Evolutionary conservation across 2,113 vertebrate genomes (phyloP).

Genomic region (Budorcas taxicolor): DNA sequence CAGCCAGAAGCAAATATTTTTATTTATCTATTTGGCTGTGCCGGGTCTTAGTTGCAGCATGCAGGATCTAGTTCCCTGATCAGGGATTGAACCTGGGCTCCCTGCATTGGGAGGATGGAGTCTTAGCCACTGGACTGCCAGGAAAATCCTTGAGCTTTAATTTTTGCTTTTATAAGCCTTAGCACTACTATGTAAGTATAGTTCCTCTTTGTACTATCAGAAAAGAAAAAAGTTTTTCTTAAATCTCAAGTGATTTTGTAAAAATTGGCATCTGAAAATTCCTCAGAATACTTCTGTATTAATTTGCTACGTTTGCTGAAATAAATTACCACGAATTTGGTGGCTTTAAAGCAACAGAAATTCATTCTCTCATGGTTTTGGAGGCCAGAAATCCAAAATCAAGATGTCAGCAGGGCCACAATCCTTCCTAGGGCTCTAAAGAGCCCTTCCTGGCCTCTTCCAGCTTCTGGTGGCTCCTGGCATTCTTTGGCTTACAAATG

Average conservation of each 20-base stretch:
- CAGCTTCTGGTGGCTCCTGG: neutral
- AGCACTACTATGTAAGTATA: neutral
- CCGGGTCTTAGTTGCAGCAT: neutral
- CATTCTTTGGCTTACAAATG: neutral
- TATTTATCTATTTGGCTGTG: neutral
- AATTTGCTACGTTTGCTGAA: neutral
- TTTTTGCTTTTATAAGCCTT: neutral
- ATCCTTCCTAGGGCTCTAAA: neutral
- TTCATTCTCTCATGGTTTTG: neutral
- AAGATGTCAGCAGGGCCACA: neutral
- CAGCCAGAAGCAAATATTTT: neutral
- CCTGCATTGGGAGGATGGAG: neutral
- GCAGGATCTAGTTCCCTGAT: neutral
- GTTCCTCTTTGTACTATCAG: neutral
- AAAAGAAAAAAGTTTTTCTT: neutral
- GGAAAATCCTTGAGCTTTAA: neutral
- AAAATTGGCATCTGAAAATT: neutral
- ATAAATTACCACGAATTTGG: neutral
- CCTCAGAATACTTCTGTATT: neutral
- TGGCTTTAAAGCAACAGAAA: neutral
- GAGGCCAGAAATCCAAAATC: neutral
- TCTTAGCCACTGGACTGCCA: neutral
- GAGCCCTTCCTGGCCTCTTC: neutral
- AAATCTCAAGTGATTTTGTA: neutral
- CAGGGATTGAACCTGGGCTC: neutral